These are phyloP conservation scores for Adelosebastes latens DNA, from an alignment of 2,797 vertebrate genomes.

Conservation along the genomic window DNA sequence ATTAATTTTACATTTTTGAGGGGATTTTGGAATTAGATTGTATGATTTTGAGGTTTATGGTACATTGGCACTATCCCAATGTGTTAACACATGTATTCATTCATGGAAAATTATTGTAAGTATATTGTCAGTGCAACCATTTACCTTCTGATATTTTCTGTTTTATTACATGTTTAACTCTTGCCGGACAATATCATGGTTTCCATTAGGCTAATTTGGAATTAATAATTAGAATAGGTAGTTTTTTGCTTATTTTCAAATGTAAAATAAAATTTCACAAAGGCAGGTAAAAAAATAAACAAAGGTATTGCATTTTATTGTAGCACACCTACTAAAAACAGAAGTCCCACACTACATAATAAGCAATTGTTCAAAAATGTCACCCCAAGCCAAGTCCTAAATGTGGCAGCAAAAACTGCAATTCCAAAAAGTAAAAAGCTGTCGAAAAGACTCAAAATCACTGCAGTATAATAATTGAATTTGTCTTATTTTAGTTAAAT, in stretches of 20 bases:
- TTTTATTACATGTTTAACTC: background rate
- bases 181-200: background rate
- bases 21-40: background rate
- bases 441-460: background rate
- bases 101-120: background rate
- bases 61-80: background rate
- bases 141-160: background rate
- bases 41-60: background rate
- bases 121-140: background rate
- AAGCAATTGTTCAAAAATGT: background rate
- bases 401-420: background rate
- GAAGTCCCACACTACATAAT: background rate
- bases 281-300: background rate
- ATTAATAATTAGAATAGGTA: background rate
- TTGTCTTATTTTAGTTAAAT: background rate
- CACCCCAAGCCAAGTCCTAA: background rate
- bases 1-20: background rate
- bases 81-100: background rate
- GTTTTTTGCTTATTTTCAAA: background rate
- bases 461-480: background rate
- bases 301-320: background rate
- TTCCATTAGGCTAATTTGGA: background rate
- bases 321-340: background rate
- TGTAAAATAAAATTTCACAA: background rate
- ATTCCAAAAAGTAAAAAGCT: background rate